phyloP scores from a whole-genome alignment of 2,888 invertebrate species.

The Acronicta leporina region DNA sequence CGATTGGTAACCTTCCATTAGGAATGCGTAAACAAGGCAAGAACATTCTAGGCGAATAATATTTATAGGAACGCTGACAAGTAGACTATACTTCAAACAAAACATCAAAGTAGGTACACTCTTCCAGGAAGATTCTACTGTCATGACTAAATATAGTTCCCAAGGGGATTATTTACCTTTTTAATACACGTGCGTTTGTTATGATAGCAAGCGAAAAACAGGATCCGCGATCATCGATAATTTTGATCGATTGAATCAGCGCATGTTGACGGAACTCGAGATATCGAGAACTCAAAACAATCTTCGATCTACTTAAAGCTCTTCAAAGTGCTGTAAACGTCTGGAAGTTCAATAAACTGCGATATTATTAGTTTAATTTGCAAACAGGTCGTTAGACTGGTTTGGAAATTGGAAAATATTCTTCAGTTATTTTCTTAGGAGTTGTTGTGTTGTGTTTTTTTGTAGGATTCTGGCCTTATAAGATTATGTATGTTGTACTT shows the following conservation, averaged over 20 bases:
- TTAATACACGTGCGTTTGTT: conserved; percentile 18
- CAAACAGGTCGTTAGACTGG: conserved; percentile 10
- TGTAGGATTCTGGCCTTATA: no score
- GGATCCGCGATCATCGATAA: conserved; percentile 40
- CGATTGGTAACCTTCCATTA: conserved; percentile 40
- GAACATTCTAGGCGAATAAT: conserved; percentile 34
- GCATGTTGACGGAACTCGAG: conserved; percentile 41
- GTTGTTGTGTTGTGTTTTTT: no score
- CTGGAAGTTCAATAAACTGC: conserved; percentile 12
- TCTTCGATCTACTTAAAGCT: conserved; percentile 11
- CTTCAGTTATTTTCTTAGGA: conserved; percentile 11
- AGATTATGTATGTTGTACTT: no score
- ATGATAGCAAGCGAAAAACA: conserved; percentile 30
- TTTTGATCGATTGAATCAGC: conserved; percentile 29
- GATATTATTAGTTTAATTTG: conserved; percentile 4
- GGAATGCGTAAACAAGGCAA: conserved; percentile 37
- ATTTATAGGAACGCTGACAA: conserved; percentile 55
- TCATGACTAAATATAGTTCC: conserved; percentile 47
- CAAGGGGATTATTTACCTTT: conserved; percentile 27
- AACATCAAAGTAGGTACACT: conserved; percentile 60
- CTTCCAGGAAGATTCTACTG: conserved; percentile 59
- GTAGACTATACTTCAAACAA: conserved; percentile 36
- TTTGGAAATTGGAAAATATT: conserved; percentile 1
- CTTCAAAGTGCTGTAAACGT: conserved; percentile 11
- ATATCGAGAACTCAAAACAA: conserved; percentile 26